Percentiles rank a stretch among this genome's conserved stretches.
Evolutionary conservation across 2,888 invertebrate species (phyloP).

Genomic region (Volucella zonaria): DNA sequence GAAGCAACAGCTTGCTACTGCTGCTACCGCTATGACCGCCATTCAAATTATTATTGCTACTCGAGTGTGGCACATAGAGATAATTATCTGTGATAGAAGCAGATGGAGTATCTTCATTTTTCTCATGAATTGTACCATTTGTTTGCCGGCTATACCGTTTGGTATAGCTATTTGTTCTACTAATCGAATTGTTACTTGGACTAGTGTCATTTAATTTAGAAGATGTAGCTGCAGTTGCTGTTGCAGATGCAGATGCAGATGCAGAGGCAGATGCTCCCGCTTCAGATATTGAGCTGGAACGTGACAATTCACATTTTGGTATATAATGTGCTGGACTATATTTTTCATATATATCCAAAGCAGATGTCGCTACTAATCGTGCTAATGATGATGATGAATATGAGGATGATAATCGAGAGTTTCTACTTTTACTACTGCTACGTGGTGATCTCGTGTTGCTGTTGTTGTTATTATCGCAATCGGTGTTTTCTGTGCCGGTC

Average conservation of each 20-base stretch:
- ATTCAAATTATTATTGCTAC: slow-evolving; percentile 37
- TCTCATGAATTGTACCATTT: slow-evolving; percentile 67
- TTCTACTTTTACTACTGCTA: slow-evolving; percentile 75
- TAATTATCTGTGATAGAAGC: slow-evolving; percentile 52
- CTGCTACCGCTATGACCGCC: slow-evolving; percentile 33
- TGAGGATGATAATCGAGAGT: slow-evolving; percentile 79
- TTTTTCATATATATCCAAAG: slow-evolving; percentile 88
- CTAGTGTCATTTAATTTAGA: slow-evolving; percentile 45
- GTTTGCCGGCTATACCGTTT: slow-evolving; percentile 57
- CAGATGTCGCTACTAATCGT: slow-evolving; percentile 84
- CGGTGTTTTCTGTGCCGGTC: slow-evolving; percentile 66
- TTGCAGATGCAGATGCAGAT: slow-evolving; percentile 55
- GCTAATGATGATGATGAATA: slow-evolving; percentile 83
- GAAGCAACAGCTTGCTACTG: slow-evolving; percentile 62
- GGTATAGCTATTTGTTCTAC: slow-evolving; percentile 57
- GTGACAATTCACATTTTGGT: slow-evolving; percentile 84
- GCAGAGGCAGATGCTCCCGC: slow-evolving; percentile 74
- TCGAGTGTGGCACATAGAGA: slow-evolving; percentile 56
- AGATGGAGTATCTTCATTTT: slow-evolving; percentile 49
- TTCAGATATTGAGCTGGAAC: slow-evolving; percentile 83
- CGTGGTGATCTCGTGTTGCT: slow-evolving; percentile 73
- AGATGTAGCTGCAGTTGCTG: slow-evolving; percentile 37
- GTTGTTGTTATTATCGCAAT: slow-evolving; percentile 65
- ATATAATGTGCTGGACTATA: slow-evolving; percentile 90
- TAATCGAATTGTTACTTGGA: slow-evolving; percentile 37